These are phyloP conservation scores for Dynastes tityus DNA, from an alignment of 2,888 invertebrate genomes.

Conservation along the genomic window DNA sequence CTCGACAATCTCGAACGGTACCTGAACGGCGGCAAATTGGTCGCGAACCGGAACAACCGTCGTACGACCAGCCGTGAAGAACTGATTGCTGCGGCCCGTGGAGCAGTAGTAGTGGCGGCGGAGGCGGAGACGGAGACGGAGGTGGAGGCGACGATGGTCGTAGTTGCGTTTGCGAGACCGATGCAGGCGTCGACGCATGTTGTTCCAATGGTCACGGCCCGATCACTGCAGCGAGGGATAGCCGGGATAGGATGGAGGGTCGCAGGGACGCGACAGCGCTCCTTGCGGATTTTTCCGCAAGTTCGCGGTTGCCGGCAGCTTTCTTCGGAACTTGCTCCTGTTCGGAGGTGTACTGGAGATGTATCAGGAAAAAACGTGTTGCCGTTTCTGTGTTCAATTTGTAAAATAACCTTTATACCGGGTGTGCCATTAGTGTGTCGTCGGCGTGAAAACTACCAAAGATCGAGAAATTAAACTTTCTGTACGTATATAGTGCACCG, in stretches of 20 bases:
- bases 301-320: conserved; percentile 37
- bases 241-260: conserved; percentile 68
- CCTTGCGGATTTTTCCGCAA: conserved; percentile 65
- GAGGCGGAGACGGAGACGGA: conserved; percentile 1
- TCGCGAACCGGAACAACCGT: neutral
- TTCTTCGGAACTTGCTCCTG: conserved; percentile 18
- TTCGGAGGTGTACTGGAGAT: conserved; percentile 21
- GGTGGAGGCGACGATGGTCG: neutral
- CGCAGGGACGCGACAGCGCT: conserved; percentile 67
- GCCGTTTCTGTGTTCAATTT: too few species aligned
- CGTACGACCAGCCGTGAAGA: neutral
- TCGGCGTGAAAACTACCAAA: too few species aligned
- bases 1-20: neutral
- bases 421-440: too few species aligned
- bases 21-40: too few species aligned
- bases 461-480: too few species aligned
- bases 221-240: conserved; percentile 65
- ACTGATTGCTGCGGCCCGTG: conserved; percentile 6
- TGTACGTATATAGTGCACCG: too few species aligned
- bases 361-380: neutral
- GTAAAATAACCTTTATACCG: too few species aligned
- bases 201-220: conserved; percentile 44
- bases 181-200: conserved; percentile 55
- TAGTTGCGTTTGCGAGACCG: conserved; percentile 36
- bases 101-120: neutral